Evolutionary conservation across 2,888 invertebrate species (phyloP), one percentile per base, ranked within the genome.

Genomic region (Drosophila limbata): DNA sequence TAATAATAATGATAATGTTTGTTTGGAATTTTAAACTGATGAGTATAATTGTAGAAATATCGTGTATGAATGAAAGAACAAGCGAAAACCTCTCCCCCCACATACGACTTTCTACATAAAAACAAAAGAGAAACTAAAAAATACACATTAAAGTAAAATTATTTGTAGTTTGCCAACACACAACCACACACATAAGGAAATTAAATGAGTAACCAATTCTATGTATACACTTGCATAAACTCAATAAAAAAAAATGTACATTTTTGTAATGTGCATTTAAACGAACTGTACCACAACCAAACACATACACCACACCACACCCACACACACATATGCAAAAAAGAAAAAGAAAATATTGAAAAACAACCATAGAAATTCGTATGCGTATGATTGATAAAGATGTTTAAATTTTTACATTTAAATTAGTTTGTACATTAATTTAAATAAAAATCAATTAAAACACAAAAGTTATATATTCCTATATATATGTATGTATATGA

Each of bases 381-480:
- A 84, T 85, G 89, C 83, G 86, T 84, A 89, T 84, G 78, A 78
- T 78, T 78, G 77, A 77, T 79, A 79, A 76, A 76, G 65, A 87
- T 85, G 81, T 86, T 90, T 85, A 81, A 85, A 89, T 81, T 85
- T 86, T 88, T 90, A 85, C 87, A 90, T 77, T 83, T 83, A 86
- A 89, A 89, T 82, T 91, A 91, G 89, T 89, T 85, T 91, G 91
- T 91, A 91, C 83, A 91, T 84, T 90, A 82, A 91, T 87, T 77
- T 85, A 81, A 86, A 89, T 85, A 91, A 88, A 84, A 87, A 81
- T 79, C 88, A 89, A 87, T 89, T 89, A 77, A 73, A 72, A 57
- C 66, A 78, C 71, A 77, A 73, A 69, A 69, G 40, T 44, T 47
- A 77, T 47, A 77, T 51, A 64, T 40, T 56, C 19, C 55, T 45